phyloP scores from a whole-genome alignment of 2,888 invertebrate species.

The Acrocyrtus sp. region DNA sequence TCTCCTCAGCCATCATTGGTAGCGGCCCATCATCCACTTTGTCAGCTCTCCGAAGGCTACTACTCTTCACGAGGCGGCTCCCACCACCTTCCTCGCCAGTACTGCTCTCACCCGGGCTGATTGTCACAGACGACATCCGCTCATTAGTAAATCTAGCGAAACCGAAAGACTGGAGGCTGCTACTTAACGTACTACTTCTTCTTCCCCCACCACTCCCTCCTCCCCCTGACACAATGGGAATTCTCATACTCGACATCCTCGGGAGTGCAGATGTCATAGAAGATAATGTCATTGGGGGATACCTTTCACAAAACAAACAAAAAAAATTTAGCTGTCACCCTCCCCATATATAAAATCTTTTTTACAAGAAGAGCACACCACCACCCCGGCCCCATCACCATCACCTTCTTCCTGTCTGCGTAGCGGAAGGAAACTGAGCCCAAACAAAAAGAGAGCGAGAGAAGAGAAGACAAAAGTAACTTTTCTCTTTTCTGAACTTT shows the following conservation, averaged over 20 bases:
- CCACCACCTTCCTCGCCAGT: slow-evolving; percentile 1
- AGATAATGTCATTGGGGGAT: slow-evolving; percentile 25
- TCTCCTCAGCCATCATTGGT: slow-evolving; percentile 15
- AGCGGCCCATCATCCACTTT: slow-evolving; percentile 40
- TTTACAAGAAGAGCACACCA: no score
- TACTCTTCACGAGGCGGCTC: slow-evolving; percentile 3
- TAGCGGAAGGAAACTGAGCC: no score
- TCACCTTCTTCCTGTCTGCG: no score
- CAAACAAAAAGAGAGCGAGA: not conserved
- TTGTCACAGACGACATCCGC: slow-evolving; percentile 51
- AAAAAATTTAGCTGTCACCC: no score
- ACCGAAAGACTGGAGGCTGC: slow-evolving; percentile 51
- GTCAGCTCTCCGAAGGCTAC: slow-evolving; percentile 36
- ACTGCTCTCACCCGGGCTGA: slow-evolving; percentile 19
- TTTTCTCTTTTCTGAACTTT: no score
- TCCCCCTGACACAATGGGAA: slow-evolving; percentile 25
- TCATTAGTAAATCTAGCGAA: slow-evolving; percentile 60
- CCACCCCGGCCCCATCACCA: no score
- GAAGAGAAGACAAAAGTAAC: not conserved
- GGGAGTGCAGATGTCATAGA: slow-evolving; percentile 10
- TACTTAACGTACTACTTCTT: slow-evolving; percentile 32
- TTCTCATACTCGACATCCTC: slow-evolving; percentile 22
- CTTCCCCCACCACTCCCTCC: slow-evolving; percentile 18
- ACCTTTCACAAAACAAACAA: slow-evolving; percentile 3
- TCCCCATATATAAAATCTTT: no score